These are phyloP conservation scores for Chrysemys picta DNA, from an alignment of 2,113 vertebrate genomes.

Conservation along the genomic window DNA sequence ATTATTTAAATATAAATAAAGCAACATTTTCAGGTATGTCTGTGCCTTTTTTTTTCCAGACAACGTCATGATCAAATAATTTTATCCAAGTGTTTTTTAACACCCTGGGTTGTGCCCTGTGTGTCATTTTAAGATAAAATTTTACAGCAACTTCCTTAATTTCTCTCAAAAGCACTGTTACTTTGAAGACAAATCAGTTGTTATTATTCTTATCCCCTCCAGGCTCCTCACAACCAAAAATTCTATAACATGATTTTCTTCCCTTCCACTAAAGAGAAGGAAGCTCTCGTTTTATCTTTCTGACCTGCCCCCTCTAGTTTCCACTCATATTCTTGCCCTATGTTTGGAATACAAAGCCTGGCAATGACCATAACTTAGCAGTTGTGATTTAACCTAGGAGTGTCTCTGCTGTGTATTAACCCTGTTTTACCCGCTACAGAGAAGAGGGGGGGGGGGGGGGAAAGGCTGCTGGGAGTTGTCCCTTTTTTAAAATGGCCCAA, in stretches of 20 bases:
- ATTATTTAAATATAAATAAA: not conserved
- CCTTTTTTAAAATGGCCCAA: not conserved
- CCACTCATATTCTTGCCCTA: not conserved
- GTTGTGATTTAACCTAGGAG: conserved; percentile 27
- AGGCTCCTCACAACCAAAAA: not conserved
- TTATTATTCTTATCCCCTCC: not conserved
- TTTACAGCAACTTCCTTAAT: not conserved
- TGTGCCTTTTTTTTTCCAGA: not conserved
- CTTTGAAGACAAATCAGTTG: not conserved
- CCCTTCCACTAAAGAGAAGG: conserved; percentile 9
- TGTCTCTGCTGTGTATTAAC: not conserved
- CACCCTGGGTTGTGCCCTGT: not conserved
- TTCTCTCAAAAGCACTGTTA: not conserved
- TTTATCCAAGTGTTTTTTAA: not conserved
- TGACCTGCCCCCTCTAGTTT: not conserved
- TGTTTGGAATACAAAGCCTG: not conserved
- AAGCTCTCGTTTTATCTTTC: not conserved
- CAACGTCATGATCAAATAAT: not conserved
- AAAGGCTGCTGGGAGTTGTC: not conserved
- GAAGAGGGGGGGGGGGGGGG: not conserved
- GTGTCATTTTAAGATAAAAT: not conserved
- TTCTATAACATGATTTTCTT: not conserved
- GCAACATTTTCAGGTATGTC: not conserved
- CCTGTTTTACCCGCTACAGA: not conserved
- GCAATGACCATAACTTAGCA: not conserved